A percentile compares a stretch with the other conserved stretches of the same genome.
Evolutionary conservation across 2,113 vertebrate species (phyloP).

Genomic region (Chamaetylas fuelleborni): DNA sequence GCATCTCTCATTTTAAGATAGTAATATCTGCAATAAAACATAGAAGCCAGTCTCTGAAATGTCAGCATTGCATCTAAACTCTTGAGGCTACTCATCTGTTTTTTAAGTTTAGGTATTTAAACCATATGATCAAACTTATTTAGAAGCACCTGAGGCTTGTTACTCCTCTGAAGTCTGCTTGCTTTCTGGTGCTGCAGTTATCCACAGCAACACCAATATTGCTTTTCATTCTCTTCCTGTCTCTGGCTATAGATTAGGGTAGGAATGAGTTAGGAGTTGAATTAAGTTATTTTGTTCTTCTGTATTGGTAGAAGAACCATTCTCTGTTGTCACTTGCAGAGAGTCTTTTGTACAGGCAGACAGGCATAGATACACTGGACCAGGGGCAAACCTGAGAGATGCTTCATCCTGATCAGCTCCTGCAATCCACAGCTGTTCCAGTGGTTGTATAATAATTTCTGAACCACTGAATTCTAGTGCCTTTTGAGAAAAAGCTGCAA

Average conservation of each 20-base stretch:
- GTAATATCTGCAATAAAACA: neutral
- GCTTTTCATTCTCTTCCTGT: neutral
- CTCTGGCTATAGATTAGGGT: neutral
- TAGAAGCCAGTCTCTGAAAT: neutral
- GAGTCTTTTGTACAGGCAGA: neutral
- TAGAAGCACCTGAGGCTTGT: neutral
- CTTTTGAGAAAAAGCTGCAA: constrained; percentile 1
- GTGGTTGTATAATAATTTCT: neutral
- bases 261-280: neutral
- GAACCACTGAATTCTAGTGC: neutral
- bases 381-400: neutral
- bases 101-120: neutral
- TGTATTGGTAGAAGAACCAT: neutral
- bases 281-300: neutral
- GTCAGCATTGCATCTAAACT: neutral
- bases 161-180: neutral
- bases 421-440: neutral
- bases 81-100: neutral
- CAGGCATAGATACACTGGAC: neutral
- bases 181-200: neutral
- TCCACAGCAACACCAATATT: neutral
- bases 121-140: neutral
- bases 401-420: neutral
- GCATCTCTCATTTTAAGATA: neutral
- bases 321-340: neutral